Conservation (phyloP, 2,888 invertebrate species). For the Ernsta delagoae region DNA sequence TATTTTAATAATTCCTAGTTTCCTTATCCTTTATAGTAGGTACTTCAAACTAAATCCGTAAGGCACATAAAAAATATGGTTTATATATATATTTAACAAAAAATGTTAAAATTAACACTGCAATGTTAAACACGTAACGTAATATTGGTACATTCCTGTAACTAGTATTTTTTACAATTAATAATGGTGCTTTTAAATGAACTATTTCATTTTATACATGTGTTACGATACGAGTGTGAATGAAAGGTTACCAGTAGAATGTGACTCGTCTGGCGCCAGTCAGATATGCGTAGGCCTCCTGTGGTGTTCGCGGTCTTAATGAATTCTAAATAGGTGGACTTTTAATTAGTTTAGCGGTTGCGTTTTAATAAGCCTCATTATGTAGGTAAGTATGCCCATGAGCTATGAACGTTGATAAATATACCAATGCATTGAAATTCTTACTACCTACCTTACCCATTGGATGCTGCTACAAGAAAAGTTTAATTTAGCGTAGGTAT, state of each 20-base stretch:
- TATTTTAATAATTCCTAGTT: constrained; percentile 34
- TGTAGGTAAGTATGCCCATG: neutral
- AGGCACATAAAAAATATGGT: too few relatives aligned
- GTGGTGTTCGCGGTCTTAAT: constrained; percentile 24
- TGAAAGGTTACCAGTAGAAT: constrained; percentile 31
- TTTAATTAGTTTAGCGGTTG: constrained; percentile 13
- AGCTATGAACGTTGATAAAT: neutral
- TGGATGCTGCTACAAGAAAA: too few relatives aligned
- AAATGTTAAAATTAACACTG: too few relatives aligned
- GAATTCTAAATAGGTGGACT: constrained; percentile 22
- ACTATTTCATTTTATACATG: neutral
- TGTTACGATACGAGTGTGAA: constrained; percentile 19
- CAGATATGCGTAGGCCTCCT: constrained; percentile 31
- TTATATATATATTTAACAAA: too few relatives aligned
- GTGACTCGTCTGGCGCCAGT: constrained; percentile 33
- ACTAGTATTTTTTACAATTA: too few relatives aligned
- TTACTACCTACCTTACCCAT: too few relatives aligned
- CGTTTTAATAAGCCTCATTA: constrained; percentile 2
- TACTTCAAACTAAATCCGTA: too few relatives aligned
- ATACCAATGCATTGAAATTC: neutral
- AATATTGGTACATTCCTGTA: too few relatives aligned
- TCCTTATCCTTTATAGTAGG: too few relatives aligned
- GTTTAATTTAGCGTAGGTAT: too few relatives aligned
- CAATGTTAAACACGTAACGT: too few relatives aligned
- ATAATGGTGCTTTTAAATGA: too few relatives aligned